phyloP scores from a whole-genome alignment of 2,113 vertebrate genomes.

The Thryonomys swinderianus region DNA sequence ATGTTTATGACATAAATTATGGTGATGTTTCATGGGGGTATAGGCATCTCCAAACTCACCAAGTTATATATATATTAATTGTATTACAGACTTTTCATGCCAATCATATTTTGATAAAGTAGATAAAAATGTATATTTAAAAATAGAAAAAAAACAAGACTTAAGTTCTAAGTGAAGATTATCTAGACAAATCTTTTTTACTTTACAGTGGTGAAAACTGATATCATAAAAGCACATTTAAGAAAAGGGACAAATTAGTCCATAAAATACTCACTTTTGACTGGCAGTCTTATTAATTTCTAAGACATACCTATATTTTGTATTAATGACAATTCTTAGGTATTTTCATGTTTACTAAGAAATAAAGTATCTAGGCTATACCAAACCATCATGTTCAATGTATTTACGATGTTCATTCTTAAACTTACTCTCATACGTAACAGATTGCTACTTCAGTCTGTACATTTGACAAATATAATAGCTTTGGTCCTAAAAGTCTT shows the following conservation, averaged over 20 bases:
- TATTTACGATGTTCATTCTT: conserved; percentile 12
- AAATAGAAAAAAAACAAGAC: conserved; percentile 57
- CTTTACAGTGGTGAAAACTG: not conserved
- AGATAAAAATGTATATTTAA: not conserved
- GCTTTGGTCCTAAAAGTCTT: conserved; percentile 1
- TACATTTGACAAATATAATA: not conserved
- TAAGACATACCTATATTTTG: not conserved
- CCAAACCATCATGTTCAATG: not conserved
- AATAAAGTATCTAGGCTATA: conserved; percentile 19
- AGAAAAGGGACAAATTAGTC: not conserved
- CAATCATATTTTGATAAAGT: not conserved
- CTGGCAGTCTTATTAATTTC: not conserved
- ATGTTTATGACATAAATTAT: not conserved
- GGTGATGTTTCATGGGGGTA: not conserved
- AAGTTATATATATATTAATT: not conserved
- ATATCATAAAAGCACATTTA: conserved; percentile 43
- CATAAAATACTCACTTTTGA: not conserved
- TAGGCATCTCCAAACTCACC: not conserved
- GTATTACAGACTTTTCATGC: not conserved
- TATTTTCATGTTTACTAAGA: conserved; percentile 12
- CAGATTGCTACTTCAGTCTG: conserved; percentile 29
- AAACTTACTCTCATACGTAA: conserved; percentile 5
- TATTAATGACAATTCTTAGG: not conserved
- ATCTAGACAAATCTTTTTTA: not conserved
- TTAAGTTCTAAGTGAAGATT: conserved; percentile 11